Evolutionary conservation across 2,113 vertebrate species (phyloP).

Genomic region (Ochotona curzoniae): DNA sequence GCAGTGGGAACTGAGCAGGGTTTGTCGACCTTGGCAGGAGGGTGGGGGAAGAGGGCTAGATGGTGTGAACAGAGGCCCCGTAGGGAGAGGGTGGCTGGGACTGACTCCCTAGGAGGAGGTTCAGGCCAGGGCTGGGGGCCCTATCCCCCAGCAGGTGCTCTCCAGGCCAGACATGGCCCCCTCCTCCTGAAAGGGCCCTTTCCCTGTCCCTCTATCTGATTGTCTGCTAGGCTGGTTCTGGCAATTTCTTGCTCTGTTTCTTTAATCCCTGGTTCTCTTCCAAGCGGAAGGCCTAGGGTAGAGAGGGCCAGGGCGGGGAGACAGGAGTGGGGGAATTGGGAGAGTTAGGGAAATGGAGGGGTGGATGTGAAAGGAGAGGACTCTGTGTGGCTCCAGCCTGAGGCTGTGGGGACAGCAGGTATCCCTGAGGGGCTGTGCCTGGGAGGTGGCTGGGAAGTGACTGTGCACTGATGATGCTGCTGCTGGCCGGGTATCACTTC

Average conservation of each 20-base stretch:
- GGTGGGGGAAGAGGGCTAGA: neutral
- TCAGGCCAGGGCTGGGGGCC: neutral
- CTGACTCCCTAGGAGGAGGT: neutral
- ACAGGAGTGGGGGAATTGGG: neutral
- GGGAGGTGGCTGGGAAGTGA: neutral
- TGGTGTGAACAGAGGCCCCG: neutral
- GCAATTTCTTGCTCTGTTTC: conserved; percentile 83
- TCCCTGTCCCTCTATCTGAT: conserved; percentile 76
- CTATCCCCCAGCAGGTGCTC: neutral
- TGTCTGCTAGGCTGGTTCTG: conserved; percentile 76
- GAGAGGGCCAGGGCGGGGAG: neutral
- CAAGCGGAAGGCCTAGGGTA: conserved; percentile 40
- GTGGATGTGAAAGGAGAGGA: conserved; percentile 12
- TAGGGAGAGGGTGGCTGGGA: neutral
- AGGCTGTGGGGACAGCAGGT: neutral
- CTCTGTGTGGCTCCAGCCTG: neutral
- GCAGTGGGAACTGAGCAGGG: neutral
- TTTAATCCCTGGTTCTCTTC: conserved; percentile 82
- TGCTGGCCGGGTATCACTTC: neutral
- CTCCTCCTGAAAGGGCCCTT: conserved; percentile 22
- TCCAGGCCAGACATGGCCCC: neutral
- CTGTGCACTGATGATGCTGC: neutral
- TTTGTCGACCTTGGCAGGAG: neutral
- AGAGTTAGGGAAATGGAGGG: neutral
- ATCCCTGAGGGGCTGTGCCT: neutral